Conservation (phyloP, 2,113 vertebrate genomes). For the Catagonus wagneri region DNA sequence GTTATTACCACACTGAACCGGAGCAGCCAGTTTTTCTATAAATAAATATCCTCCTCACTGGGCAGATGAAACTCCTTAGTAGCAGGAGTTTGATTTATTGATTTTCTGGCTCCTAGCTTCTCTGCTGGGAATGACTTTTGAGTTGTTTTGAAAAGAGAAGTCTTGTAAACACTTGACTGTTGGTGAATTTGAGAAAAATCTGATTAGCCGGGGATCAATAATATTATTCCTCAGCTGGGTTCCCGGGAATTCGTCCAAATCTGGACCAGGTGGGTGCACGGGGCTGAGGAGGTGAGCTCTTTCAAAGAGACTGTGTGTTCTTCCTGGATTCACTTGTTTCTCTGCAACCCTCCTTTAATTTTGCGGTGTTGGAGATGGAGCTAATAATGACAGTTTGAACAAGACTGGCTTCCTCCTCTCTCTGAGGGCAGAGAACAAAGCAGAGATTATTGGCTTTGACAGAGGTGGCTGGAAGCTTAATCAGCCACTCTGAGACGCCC, state of each 20-base stretch:
- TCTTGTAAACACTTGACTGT: constrained; percentile 72
- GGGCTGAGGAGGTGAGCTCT: constrained; percentile 16
- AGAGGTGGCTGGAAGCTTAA: constrained; percentile 48
- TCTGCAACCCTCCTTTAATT: constrained; percentile 43
- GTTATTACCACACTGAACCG: constrained; percentile 88
- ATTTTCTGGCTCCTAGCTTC: constrained; percentile 73
- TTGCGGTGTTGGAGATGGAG: constrained; percentile 43
- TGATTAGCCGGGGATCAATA: constrained; percentile 73
- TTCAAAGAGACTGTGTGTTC: constrained; percentile 18
- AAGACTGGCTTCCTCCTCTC: constrained; percentile 9
- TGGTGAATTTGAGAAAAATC: constrained; percentile 77
- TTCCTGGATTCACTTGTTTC: constrained; percentile 35
- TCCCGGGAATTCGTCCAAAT: constrained; percentile 57
- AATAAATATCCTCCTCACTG: constrained; percentile 86
- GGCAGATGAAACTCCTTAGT: constrained; percentile 76
- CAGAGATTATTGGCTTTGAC: constrained; percentile 57
- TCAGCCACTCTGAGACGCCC: background rate
- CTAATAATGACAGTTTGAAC: constrained; percentile 60
- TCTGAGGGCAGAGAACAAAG: constrained; percentile 62
- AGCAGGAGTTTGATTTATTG: constrained; percentile 80
- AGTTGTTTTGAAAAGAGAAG: constrained; percentile 75
- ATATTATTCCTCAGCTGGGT: constrained; percentile 32
- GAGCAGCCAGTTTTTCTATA: constrained; percentile 87
- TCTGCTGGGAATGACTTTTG: constrained; percentile 59
- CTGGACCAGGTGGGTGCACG: constrained; percentile 48